Evolutionary conservation across 2,113 vertebrate species (phyloP), one percentile per base, ranked within the genome.

Genomic region (Gasterosteus nipponicus): DNA sequence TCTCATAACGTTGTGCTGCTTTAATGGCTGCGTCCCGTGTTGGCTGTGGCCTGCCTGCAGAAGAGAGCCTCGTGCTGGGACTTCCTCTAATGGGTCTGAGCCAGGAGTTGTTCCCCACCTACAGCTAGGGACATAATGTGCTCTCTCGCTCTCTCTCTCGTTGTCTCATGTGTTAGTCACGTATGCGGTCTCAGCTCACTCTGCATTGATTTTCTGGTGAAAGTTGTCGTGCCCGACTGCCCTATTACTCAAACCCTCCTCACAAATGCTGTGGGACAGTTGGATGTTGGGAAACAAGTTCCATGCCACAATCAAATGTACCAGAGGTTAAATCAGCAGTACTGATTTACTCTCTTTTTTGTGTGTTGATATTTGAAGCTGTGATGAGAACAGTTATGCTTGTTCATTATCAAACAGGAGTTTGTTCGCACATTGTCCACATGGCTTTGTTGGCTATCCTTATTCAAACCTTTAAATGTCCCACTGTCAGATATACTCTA

Each of bases 41-140:
- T 58, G 70, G 78, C 64, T 56, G 77, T 75, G 62, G 41, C 44
- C 59, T 68, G 73, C 68, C 65, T 80, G 58, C 69, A 47, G 63
- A 47, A 29, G 29, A 63, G 64, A 53, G 65, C 16, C 31, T 26
- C 35, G 75, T 57, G 58, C 70, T 61, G 84, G 81, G 85, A 83
- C 86, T 88, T 86, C 80, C 70, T 53, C 57, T 66, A 69, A 81
- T 87, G 83, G 82, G 65, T 33, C 67, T 59, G 47, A 46, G 82
- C 84, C 87, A 88, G 78, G 73, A 85, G 73, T 78, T 67, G 75
- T 39, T 84, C 79, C 86, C 71, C 82, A 86, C 83, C 64, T 81
- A 69, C 56, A 83, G 81, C 69, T 57, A 63, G 79, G 86, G 85
- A 92, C 89, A 90, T 58, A 80, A 81, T 92, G 91, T 89, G 81